Base-by-base conservation (phyloP, 1,140 invertebrate species). In the Aphelenchoides fujianensis region DNA sequence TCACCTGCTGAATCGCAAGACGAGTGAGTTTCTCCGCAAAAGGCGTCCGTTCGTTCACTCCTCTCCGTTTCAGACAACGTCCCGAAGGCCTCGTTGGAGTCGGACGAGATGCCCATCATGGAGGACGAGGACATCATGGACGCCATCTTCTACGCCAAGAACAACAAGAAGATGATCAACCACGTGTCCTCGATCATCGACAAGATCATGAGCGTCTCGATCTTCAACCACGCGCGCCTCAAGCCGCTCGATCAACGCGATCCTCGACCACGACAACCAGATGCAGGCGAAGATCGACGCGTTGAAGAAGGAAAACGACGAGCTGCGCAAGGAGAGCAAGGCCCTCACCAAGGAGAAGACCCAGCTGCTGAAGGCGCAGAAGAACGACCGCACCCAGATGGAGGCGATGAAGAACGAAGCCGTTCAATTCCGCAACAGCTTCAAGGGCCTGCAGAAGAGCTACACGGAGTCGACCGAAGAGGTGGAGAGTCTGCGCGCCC, bases 271-370 rank as follows among this genome's bases (percentile, higher is more conserved):
- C 23, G 61, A 63, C 16, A 67, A 67, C 27, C 64, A 67, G 19
- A 31, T 67, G 64, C 30, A 52, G 36, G 32, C 34, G 64, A 67
- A 31, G 64, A 30, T 9, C 52, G 55, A 52, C 23, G 23, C 3
- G 12, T 48, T 48, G 12, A 48, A 48, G 41, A 48, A 48, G 12
- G 41, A 48, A 48, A 48, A n/a, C n/a, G 63, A 30, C 1, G 32
- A 35, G 1, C 23, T 66, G 63, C 31, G 36, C 2, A 66, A 35
- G n/a, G 63, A 66, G 32, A n/a, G 53, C 27, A 66, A 66, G 32
- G 63, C 63, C 23, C 1, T n/a, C 27, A 32, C 16, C 1, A 66
- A 66, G 7, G 63, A 66, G 36, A 66, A 66, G 63, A 66, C 37
- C 7, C 31, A 66, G 32, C 16, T 66, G 1, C 63, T 19, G 36